Percentiles rank a stretch among this genome's conserved stretches.
Evolutionary conservation across 2,113 vertebrate species (phyloP).

Genomic region (Alethe diademata): DNA sequence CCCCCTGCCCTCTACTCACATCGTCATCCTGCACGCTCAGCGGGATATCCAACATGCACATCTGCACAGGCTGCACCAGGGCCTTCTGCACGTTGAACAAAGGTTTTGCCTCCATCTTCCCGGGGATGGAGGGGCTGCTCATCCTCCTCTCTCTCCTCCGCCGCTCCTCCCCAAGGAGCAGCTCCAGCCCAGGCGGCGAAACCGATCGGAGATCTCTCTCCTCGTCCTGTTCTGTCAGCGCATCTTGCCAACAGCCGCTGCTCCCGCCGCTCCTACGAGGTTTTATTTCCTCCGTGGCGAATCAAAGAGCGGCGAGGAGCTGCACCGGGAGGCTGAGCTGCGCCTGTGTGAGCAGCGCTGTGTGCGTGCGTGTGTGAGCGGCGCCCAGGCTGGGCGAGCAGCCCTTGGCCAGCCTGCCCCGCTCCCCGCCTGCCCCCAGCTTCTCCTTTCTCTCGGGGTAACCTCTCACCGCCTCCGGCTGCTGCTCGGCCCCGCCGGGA

Average conservation of each 20-base stretch:
- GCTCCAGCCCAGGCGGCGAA: neutral
- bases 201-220: neutral
- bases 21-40: constrained; percentile 82
- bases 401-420: neutral
- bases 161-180: neutral
- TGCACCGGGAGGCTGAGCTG: constrained; percentile 2
- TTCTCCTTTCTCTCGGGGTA: neutral
- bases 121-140: constrained; percentile 32
- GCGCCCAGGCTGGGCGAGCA: neutral
- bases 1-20: constrained; percentile 71
- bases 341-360: neutral
- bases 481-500: neutral
- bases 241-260: constrained; percentile 33
- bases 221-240: neutral
- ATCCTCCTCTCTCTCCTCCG: neutral
- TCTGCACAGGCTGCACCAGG: constrained; percentile 84
- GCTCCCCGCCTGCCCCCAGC: neutral
- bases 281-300: constrained; percentile 39
- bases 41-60: constrained; percentile 86
- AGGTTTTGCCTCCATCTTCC: constrained; percentile 83
- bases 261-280: neutral
- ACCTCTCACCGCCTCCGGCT: neutral
- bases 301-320: constrained; percentile 44
- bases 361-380: neutral
- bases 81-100: constrained; percentile 86